phyloP scores from a whole-genome alignment of 2,113 vertebrate genomes.

The Aptenodytes patagonicus region DNA sequence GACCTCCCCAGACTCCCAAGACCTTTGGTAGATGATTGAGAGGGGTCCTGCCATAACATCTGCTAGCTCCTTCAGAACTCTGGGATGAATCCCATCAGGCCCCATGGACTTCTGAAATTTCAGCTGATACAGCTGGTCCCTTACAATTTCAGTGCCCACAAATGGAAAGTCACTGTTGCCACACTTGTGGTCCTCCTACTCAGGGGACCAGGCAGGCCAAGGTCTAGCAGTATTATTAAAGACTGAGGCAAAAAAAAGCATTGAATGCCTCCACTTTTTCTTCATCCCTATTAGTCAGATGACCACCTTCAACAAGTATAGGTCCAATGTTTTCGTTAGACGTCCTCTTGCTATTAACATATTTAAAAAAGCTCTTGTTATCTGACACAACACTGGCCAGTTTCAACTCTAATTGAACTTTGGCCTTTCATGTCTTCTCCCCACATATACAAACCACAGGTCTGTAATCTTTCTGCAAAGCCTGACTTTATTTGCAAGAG shows the following conservation, averaged over 20 bases:
- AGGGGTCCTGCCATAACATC: neutral
- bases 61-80: neutral
- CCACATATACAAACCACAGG: neutral
- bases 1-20: neutral
- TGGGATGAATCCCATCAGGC: neutral
- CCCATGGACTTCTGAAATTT: neutral
- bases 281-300: neutral
- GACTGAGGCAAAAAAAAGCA: neutral
- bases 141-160: neutral
- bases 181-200: rapidly evolving
- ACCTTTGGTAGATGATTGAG: neutral
- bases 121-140: neutral
- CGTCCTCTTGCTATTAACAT: neutral
- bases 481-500: neutral
- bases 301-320: neutral
- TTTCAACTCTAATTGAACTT: neutral
- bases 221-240: neutral
- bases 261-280: neutral
- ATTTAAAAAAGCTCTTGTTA: neutral
- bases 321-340: neutral
- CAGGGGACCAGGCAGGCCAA: neutral
- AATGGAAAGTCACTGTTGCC: neutral
- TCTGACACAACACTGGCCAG: neutral
- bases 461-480: neutral
- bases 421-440: neutral